phyloP scores from a whole-genome alignment of 1,140 invertebrate genomes.

The Procambarus clarkii region DNA sequence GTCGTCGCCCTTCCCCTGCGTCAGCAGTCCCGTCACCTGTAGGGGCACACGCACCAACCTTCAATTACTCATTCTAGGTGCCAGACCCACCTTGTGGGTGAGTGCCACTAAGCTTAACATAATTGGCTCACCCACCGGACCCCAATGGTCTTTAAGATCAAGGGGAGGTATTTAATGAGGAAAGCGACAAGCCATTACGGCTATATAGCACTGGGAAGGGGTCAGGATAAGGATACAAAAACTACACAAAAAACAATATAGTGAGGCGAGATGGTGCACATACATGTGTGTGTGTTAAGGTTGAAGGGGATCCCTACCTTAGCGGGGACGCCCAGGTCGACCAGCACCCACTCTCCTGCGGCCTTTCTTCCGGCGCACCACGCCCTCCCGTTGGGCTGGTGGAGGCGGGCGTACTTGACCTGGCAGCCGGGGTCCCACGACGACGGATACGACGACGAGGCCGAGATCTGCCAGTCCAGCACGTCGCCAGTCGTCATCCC shows the following conservation, averaged over 20 bases:
- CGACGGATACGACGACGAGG: conserved; percentile 78
- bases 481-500: conserved; percentile 79
- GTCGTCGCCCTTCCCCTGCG: conserved; percentile 78
- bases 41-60: background rate
- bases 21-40: conserved; percentile 79
- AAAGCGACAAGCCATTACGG: too few relatives aligned
- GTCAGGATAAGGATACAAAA: too few relatives aligned
- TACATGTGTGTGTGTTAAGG: too few relatives aligned
- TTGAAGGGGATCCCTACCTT: conserved; percentile 74
- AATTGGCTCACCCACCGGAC: too few relatives aligned
- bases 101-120: too few relatives aligned
- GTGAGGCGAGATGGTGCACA: too few relatives aligned
- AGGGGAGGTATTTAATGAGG: too few relatives aligned
- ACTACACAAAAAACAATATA: too few relatives aligned
- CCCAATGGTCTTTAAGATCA: too few relatives aligned
- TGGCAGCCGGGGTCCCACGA: conserved; percentile 78
- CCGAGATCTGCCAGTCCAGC: conserved; percentile 80
- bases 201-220: too few relatives aligned
- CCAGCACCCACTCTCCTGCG: conserved; percentile 79
- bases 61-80: too few relatives aligned
- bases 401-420: conserved; percentile 79
- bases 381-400: conserved; percentile 77
- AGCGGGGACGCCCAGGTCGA: conserved; percentile 77
- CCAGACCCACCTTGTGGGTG: too few relatives aligned
- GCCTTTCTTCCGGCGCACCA: conserved; percentile 79